phyloP scores from a whole-genome alignment of 2,888 invertebrate species.

The Prosapia bicincta region DNA sequence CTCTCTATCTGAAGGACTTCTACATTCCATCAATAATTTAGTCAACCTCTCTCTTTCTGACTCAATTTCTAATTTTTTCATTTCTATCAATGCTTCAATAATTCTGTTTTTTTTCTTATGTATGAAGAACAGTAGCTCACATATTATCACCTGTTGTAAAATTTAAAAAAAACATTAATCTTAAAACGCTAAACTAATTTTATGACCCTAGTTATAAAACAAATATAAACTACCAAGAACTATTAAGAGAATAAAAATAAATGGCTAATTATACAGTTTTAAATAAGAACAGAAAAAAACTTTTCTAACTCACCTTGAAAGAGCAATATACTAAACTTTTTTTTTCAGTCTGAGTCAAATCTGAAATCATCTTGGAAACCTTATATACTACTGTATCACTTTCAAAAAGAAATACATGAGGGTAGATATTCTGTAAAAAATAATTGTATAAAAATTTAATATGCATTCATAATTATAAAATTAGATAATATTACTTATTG shows the following conservation, averaged over 20 bases:
- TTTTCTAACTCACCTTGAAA: slow-evolving; percentile 20
- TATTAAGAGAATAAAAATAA: no score
- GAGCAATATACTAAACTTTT: slow-evolving; percentile 17
- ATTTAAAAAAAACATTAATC: no score
- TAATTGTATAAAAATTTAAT: no score
- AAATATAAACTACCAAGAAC: no score
- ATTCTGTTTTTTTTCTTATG: slow-evolving; percentile 60
- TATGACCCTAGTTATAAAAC: no score
- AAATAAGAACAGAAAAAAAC: no score
- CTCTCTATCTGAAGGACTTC: background rate
- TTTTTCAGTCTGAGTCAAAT: slow-evolving; percentile 7
- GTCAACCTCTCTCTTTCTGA: slow-evolving; percentile 38
- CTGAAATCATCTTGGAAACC: slow-evolving; percentile 56
- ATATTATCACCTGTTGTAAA: slow-evolving; percentile 60
- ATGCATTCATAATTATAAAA: background rate
- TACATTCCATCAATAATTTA: background rate
- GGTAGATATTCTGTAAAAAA: slow-evolving; percentile 62
- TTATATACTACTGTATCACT: slow-evolving; percentile 54
- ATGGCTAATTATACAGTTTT: no score
- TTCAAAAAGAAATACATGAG: slow-evolving; percentile 65
- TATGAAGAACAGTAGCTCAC: slow-evolving; percentile 62
- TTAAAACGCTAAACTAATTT: slow-evolving; percentile 5
- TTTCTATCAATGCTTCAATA: slow-evolving; percentile 54
- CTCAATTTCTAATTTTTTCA: slow-evolving; percentile 58
- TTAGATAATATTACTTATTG: no score